These are phyloP conservation scores for Brachypteracias leptosomus DNA, from an alignment of 2,113 vertebrate species.

Conservation along the genomic window DNA sequence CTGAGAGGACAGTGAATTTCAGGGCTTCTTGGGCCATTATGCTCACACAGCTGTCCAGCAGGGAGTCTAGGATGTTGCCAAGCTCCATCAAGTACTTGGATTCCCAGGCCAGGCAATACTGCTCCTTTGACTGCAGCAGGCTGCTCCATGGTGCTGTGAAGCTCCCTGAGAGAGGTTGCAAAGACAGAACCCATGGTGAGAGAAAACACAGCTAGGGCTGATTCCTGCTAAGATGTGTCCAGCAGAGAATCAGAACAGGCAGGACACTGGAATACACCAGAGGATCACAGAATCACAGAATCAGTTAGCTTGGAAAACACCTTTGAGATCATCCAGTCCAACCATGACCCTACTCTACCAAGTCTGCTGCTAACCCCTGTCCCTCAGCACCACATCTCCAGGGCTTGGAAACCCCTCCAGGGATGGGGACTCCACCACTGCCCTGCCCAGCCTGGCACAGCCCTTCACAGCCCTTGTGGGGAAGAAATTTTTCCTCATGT, in stretches of 20 bases:
- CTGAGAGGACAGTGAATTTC: slow-evolving; percentile 93
- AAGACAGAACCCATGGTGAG: not conserved
- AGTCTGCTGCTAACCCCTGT: no score
- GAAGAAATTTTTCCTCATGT: no score
- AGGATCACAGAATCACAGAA: no score
- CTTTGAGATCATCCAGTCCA: no score
- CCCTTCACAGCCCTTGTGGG: no score
- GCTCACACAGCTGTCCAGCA: slow-evolving; percentile 91
- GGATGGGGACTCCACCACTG: no score
- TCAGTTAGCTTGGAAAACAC: no score
- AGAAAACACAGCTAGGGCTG: not conserved
- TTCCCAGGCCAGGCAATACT: slow-evolving; percentile 97
- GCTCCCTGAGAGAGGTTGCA: slow-evolving; percentile 65
- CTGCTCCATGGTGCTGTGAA: slow-evolving; percentile 90
- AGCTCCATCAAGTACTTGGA: slow-evolving; percentile 92
- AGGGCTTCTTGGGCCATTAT: slow-evolving; percentile 95
- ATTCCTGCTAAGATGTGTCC: not conserved
- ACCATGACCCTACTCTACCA: no score
- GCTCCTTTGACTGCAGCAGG: slow-evolving; percentile 84
- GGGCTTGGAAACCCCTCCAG: no score
- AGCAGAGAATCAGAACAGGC: not conserved
- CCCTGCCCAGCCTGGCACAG: no score
- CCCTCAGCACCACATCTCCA: no score
- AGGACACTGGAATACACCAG: not conserved
- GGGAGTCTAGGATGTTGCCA: slow-evolving; percentile 83